Percentiles rank a stretch among this genome's conserved stretches.
Evolutionary conservation across 2,797 vertebrate species (phyloP).

Genomic region (Sternotherus odoratus): DNA sequence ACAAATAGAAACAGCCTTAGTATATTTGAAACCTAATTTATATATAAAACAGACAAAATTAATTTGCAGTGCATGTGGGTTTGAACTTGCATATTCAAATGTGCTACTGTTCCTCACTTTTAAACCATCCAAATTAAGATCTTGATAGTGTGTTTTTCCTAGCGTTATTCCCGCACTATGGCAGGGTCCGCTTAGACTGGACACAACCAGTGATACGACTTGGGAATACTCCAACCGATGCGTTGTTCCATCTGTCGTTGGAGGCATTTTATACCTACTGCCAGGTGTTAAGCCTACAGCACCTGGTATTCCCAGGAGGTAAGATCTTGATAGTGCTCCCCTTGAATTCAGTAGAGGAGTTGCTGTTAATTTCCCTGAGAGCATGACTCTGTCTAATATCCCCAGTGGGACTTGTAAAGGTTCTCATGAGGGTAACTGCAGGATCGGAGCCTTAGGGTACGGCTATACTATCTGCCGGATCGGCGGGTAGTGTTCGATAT

Average conservation of each 20-base stretch:
- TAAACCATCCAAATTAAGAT: background rate
- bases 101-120: background rate
- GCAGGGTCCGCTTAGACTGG: too few relatives aligned
- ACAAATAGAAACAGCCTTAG: background rate
- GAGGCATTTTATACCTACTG: too few relatives aligned
- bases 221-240: too few relatives aligned
- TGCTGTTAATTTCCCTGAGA: constrained; percentile 10
- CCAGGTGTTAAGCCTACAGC: too few relatives aligned
- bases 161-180: too few relatives aligned
- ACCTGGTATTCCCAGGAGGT: too few relatives aligned
- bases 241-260: too few relatives aligned
- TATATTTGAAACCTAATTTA: background rate
- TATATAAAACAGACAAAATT: background rate
- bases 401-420: constrained; percentile 34
- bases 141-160: background rate
- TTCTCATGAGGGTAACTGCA: constrained; percentile 59
- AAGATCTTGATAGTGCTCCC: background rate
- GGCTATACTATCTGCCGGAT: too few relatives aligned
- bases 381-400: constrained; percentile 27
- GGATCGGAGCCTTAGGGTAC: background rate
- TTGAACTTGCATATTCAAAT: constrained; percentile 5
- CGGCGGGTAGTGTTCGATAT: too few relatives aligned
- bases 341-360: background rate
- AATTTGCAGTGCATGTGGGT: background rate
- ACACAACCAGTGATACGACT: too few relatives aligned